These are phyloP conservation scores for Eupeodes luniger DNA, from an alignment of 2,888 invertebrate genomes.

Conservation along the genomic window DNA sequence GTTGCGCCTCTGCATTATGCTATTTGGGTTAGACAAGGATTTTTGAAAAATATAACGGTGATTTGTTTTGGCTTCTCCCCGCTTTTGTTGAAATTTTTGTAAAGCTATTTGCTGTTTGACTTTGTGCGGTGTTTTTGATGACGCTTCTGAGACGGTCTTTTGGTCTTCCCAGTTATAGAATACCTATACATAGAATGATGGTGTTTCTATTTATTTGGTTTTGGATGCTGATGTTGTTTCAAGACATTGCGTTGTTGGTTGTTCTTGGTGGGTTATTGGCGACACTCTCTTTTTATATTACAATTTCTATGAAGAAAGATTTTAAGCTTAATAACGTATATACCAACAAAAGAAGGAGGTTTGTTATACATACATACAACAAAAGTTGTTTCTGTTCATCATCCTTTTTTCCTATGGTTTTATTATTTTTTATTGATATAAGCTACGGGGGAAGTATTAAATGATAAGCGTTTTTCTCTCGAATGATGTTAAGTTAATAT, in stretches of 20 bases:
- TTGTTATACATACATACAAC: neutral
- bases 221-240: constrained; percentile 23
- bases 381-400: neutral
- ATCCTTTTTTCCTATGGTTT: neutral
- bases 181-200: neutral
- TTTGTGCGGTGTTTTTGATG: constrained; percentile 30
- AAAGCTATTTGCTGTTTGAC: constrained; percentile 30
- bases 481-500: neutral
- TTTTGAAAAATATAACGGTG: constrained; percentile 51
- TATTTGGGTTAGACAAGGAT: constrained; percentile 61
- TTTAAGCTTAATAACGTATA: neutral
- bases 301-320: constrained; percentile 22
- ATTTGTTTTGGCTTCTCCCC: constrained; percentile 56
- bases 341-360: neutral
- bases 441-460: constrained; percentile 32
- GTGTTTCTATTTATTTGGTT: neutral
- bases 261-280: neutral
- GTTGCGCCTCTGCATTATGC: constrained; percentile 58
- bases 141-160: neutral
- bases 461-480: constrained; percentile 6
- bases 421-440: constrained; percentile 8
- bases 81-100: constrained; percentile 10
- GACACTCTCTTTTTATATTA: constrained; percentile 20
- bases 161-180: no score
- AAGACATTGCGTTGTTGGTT: neutral